These are phyloP conservation scores for Phytoseiulus persimilis DNA, from an alignment of 2,888 invertebrate species.

Conservation along the genomic window DNA sequence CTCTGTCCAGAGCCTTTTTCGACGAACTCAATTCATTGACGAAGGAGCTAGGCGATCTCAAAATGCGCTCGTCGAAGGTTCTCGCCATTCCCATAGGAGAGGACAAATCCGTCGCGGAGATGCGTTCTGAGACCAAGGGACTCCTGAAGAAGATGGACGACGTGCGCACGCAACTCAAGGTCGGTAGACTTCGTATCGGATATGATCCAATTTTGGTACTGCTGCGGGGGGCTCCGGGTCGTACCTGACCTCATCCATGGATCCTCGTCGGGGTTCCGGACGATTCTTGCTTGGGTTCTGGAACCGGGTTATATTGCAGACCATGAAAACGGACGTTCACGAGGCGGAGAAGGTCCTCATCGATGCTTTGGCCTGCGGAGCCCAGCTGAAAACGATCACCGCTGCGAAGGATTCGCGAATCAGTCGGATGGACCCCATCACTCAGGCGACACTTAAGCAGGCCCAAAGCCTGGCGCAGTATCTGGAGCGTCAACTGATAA, in stretches of 20 bases:
- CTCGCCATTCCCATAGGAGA: background rate
- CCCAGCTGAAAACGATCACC: background rate
- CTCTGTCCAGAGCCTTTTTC: constrained; percentile 20
- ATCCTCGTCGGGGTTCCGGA: too few relatives aligned
- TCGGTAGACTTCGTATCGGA: background rate
- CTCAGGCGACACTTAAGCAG: constrained; percentile 23
- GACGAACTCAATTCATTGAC: constrained; percentile 5
- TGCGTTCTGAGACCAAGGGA: background rate
- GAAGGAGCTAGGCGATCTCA: background rate
- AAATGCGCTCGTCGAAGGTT: background rate
- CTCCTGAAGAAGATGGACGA: background rate
- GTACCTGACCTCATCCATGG: too few relatives aligned
- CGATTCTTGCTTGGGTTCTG: too few relatives aligned
- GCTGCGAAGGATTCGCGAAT: constrained; percentile 21
- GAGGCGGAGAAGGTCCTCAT: background rate
- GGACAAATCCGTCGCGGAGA: background rate
- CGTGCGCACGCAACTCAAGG: constrained; percentile 6
- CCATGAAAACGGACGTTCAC: background rate
- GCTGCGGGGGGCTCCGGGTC: too few relatives aligned
- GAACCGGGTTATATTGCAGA: background rate
- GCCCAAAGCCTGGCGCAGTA: constrained; percentile 24
- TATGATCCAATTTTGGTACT: too few relatives aligned
- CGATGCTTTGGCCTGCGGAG: constrained; percentile 32
- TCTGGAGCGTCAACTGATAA: constrained; percentile 20
- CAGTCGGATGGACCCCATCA: constrained; percentile 28